Base-by-base conservation (phyloP, 2,888 invertebrate species). In the Pyrrhia umbra region DNA sequence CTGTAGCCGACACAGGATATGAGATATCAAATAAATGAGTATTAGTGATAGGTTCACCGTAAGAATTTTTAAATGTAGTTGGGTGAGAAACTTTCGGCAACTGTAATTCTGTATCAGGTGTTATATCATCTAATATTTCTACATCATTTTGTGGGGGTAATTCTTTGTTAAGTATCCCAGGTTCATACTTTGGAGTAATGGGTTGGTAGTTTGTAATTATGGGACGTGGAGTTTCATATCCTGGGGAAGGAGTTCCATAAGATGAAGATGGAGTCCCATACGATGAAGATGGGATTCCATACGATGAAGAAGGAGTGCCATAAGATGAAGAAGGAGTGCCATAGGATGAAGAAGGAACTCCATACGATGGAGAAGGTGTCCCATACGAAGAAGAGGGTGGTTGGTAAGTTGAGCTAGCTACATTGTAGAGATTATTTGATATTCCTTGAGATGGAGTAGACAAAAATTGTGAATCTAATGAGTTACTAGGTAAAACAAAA, bases 51-150 rank as follows among this genome's bases (percentile, higher is more conserved):
- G 90, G 86, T 84, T 94, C 94, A 20, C 95, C 94, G 67, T 95
- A 95, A 13, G 95, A 95, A 81, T 95, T 95, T 79, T 85, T 92
- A 71, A 95, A 94, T 20, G 87, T 86, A 2, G 88, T 86, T 9
- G 93, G 92, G 49, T 84, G 78, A 45, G 90, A 85, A 10, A 92
- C 87, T 80, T 90, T 92, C 6, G 95, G 95, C 47, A 94, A 78
- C 77, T 92, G 86, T 70, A 89, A 85, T 46, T 91, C 87, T 50
- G 66, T 76, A 34, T 82, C 73, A 25, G 90, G 88, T 68, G 82
- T 80, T 46, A 85, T 77, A 59, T 87, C 79, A 54, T 84, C 84
- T 27, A 90, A 77, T 51, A 85, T 70, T 63, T 91, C 88, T 3
- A 87, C 79, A 55, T 90, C 85, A 74, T 73, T 89, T 56, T 87